These are phyloP conservation scores for Rachycentron canadum DNA, from an alignment of 2,797 vertebrate genomes.

Conservation along the genomic window DNA sequence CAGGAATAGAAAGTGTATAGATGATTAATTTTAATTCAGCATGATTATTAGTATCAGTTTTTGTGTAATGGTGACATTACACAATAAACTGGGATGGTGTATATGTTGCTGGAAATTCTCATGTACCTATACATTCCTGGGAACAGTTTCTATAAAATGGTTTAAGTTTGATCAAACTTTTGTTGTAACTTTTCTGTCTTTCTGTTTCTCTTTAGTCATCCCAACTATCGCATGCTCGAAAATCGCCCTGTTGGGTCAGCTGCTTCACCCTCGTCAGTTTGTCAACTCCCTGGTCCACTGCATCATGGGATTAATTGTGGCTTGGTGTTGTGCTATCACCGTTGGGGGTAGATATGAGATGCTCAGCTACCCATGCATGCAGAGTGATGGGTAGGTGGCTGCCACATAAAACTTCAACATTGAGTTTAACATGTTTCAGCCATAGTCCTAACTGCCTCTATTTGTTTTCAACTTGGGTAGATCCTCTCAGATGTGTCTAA, in stretches of 20 bases:
- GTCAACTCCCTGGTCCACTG: slow-evolving; percentile 89
- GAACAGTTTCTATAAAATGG: not conserved
- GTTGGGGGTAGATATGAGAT: slow-evolving; percentile 88
- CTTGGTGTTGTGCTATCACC: slow-evolving; percentile 92
- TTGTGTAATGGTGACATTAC: not conserved
- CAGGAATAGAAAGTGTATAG: not conserved
- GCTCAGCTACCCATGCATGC: slow-evolving; percentile 83
- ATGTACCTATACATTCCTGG: not conserved
- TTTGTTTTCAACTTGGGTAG: slow-evolving; percentile 37
- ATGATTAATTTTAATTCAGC: not conserved
- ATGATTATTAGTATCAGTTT: not conserved
- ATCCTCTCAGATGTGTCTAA: slow-evolving; percentile 86
- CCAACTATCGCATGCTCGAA: slow-evolving; percentile 93
- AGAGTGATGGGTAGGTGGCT: slow-evolving; percentile 86
- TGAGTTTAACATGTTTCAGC: not conserved
- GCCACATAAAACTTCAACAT: not conserved
- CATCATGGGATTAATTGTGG: slow-evolving; percentile 90
- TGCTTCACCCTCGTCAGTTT: slow-evolving; percentile 92
- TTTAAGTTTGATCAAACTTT: not conserved
- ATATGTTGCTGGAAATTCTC: not conserved
- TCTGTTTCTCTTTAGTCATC: slow-evolving; percentile 85
- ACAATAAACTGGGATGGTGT: no score
- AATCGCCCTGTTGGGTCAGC: slow-evolving; percentile 91
- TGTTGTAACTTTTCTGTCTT: not conserved
- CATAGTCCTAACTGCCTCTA: not conserved